These are phyloP conservation scores for Theocolax elegans DNA, from an alignment of 1,140 invertebrate genomes.

Conservation along the genomic window DNA sequence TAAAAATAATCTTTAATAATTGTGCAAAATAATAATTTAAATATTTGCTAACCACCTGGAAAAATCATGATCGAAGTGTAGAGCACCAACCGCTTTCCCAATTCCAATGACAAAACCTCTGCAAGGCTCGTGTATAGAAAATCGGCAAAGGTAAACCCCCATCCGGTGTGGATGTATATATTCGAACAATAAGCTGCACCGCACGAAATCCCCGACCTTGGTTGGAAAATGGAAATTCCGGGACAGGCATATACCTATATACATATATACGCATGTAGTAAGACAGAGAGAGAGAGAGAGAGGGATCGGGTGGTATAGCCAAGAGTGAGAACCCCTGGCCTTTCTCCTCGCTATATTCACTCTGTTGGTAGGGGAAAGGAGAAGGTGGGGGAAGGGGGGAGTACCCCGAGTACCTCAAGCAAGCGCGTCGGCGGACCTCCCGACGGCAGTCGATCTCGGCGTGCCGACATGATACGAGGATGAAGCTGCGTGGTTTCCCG, in stretches of 20 bases:
- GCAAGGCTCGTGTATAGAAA: too few relatives aligned
- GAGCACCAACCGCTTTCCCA: background rate
- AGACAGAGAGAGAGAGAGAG: constrained; percentile 25
- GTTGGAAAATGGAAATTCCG: constrained; percentile 26
- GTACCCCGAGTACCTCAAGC: too few relatives aligned
- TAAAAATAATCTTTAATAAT: too few relatives aligned
- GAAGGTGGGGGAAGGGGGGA: background rate
- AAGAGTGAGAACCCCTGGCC: constrained; percentile 62
- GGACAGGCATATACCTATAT: background rate
- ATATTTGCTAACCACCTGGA: background rate
- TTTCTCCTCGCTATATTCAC: constrained; percentile 55
- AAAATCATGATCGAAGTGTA: background rate
- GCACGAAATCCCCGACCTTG: too few relatives aligned
- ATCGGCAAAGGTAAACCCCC: too few relatives aligned
- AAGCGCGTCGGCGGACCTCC: too few relatives aligned
- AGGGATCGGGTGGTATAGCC: constrained; percentile 23
- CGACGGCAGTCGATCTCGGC: background rate
- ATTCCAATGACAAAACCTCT: too few relatives aligned
- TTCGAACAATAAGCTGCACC: too few relatives aligned
- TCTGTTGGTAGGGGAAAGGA: background rate
- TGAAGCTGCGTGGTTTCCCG: constrained; percentile 86
- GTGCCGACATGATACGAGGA: constrained; percentile 52
- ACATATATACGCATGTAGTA: constrained; percentile 13
- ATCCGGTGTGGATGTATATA: too few relatives aligned
- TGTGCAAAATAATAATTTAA: too few relatives aligned